Evolutionary conservation across 2,113 vertebrate genomes (phyloP), one percentile per base, ranked within the genome.

Genomic region (Sinocyclocheilus rhinocerous): DNA sequence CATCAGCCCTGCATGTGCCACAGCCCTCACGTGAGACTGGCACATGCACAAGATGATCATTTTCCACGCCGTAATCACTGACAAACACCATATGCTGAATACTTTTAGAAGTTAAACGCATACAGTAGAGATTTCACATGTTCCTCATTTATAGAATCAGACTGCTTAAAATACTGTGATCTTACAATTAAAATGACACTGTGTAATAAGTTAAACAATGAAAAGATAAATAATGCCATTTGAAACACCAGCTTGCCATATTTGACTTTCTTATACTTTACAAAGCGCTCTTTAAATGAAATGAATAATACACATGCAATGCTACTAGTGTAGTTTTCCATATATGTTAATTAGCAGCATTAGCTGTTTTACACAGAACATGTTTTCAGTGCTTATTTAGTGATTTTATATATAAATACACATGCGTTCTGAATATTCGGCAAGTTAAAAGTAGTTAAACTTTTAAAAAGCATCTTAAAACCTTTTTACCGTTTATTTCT

Each of bases 1-100:
- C 57, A 78, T 55, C 48, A 55, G 24, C 45, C 75, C 16, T 78
- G 76, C 55, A 63, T 78, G 78, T 63, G 78, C 57, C 36, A 39
- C 76, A 63, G 59, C 3, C 6, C 57, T 61, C 78, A 65, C 57
- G 59, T 81, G 78, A 81, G n/a, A 22, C 52, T 59, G 50, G 24
- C 42, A n/a, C 11, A 48, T 24, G 73, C 42, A 76, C 42, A 76
- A 15, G 73, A 13, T 4, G 3, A 33, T 57, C 26, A 33, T 11
- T 78, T 78, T 33, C 4, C n/a, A 78, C 2, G 36, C 8, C 1
- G 8, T 20, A 13, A 57, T 22, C 24, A n/a, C 48, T 6, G 4
- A 10, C 10, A 78, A 55, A 57, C 76, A 73, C 33, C 8, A n/a
- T 22, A 59, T 22, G 55, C 55, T 59, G 20, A 59, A 59, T 59